Conservation (phyloP, 2,888 invertebrate genomes). For the Andrena dorsata region DNA sequence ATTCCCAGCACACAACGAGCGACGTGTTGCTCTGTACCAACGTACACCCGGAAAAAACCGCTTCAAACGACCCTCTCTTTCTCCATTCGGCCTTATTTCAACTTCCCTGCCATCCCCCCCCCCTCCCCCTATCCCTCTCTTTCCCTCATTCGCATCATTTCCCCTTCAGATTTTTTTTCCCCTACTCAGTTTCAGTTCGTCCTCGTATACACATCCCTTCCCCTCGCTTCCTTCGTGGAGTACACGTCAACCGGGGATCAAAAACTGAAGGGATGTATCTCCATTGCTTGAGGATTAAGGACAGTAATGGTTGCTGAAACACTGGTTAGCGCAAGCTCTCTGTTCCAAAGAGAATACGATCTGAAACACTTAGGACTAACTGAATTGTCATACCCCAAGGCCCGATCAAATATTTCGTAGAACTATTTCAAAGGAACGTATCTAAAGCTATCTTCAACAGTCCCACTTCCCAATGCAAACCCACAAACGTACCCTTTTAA, state of each 20-base stretch:
- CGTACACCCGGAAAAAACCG: constrained; percentile 67
- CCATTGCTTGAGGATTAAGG: no score
- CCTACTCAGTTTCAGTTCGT: constrained; percentile 20
- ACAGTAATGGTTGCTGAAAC: not conserved
- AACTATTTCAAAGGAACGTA: not conserved
- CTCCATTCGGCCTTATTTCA: constrained; percentile 54
- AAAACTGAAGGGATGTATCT: not conserved
- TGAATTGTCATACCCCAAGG: not conserved
- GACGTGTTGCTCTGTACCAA: constrained; percentile 72
- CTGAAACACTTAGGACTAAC: no score
- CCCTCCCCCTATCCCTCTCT: not conserved
- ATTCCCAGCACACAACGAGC: constrained; percentile 72
- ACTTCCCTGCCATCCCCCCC: constrained; percentile 22
- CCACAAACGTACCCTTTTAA: constrained; percentile 38
- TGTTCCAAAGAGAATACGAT: no score
- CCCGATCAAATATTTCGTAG: not conserved
- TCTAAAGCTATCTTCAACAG: not conserved
- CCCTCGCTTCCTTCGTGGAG: not conserved
- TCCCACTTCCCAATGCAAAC: not conserved
- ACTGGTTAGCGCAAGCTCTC: not conserved
- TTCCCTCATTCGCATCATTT: constrained; percentile 47
- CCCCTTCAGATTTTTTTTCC: constrained; percentile 28
- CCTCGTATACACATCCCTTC: constrained; percentile 1
- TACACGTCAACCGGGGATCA: not conserved
- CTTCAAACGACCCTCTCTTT: constrained; percentile 57